Conservation (phyloP, 2,113 vertebrate genomes). For the Coptodon bakossiorum region DNA sequence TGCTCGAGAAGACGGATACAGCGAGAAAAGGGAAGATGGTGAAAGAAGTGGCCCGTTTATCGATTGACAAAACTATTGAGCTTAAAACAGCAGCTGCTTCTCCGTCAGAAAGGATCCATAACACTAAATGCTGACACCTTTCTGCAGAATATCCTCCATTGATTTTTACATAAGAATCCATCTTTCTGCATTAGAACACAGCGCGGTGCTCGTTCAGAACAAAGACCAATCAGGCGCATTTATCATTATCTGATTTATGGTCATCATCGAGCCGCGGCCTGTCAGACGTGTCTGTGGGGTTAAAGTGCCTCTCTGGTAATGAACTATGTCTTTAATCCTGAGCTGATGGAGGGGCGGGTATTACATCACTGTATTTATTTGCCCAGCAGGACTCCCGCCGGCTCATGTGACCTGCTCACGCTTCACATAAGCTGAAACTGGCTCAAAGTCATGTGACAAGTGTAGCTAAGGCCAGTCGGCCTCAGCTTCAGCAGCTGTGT, state of each 20-base stretch:
- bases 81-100: constrained; percentile 41
- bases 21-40: constrained; percentile 10
- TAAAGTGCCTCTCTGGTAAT: constrained; percentile 36
- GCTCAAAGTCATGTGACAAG: neutral
- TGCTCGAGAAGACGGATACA: constrained; percentile 41
- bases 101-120: constrained; percentile 48
- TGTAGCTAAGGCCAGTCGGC: neutral
- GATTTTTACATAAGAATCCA: constrained; percentile 68
- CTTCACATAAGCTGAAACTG: neutral
- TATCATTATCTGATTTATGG: constrained; percentile 52
- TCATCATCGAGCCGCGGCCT: constrained; percentile 8
- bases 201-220: constrained; percentile 6
- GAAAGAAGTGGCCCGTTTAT: constrained; percentile 44
- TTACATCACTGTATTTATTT: neutral
- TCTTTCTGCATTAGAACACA: constrained; percentile 64
- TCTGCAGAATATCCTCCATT: constrained; percentile 53
- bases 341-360: neutral
- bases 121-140: constrained; percentile 51
- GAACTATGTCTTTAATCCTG: constrained; percentile 40
- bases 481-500: neutral
- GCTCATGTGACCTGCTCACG: neutral
- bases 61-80: constrained; percentile 48
- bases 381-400: neutral
- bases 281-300: constrained; percentile 14
- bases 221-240: constrained; percentile 42